Percentiles rank a stretch among this genome's conserved stretches.
Evolutionary conservation across 2,113 vertebrate species (phyloP).

Genomic region (Pantherophis guttatus): DNA sequence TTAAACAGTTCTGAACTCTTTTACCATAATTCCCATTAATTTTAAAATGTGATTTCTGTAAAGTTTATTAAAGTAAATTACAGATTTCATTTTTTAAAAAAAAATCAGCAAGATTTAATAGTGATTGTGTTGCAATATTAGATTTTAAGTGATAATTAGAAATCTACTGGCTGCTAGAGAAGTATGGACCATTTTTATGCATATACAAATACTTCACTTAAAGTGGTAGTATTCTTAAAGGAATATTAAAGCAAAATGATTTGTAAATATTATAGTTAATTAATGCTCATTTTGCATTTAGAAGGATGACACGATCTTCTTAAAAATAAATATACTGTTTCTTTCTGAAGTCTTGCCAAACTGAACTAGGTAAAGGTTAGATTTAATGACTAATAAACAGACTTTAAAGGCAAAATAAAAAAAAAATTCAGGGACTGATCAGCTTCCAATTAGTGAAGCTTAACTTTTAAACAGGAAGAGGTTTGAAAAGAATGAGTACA

Average conservation of each 20-base stretch:
- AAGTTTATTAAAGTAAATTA: constrained; percentile 45
- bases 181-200: constrained; percentile 71
- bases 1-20: constrained; percentile 57
- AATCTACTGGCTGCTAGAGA: constrained; percentile 63
- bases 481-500: constrained; percentile 74
- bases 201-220: constrained; percentile 73
- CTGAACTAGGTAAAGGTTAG: constrained; percentile 65
- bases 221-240: constrained; percentile 74
- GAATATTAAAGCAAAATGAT: constrained; percentile 76
- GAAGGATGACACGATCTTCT: constrained; percentile 64
- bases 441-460: constrained; percentile 73
- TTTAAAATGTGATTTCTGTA: constrained; percentile 51
- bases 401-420: constrained; percentile 59
- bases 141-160: constrained; percentile 71
- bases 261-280: constrained; percentile 79
- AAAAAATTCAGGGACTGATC: constrained; percentile 64
- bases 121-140: constrained; percentile 54
- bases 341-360: constrained; percentile 68
- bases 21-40: constrained; percentile 51
- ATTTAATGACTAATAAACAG: constrained; percentile 60
- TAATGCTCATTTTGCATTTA: constrained; percentile 74
- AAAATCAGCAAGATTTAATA: constrained; percentile 58
- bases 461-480: constrained; percentile 81
- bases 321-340: constrained; percentile 66
- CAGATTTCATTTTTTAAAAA: constrained; percentile 48